These are phyloP conservation scores for Pagrus major DNA, from an alignment of 2,113 vertebrate genomes.

Conservation along the genomic window DNA sequence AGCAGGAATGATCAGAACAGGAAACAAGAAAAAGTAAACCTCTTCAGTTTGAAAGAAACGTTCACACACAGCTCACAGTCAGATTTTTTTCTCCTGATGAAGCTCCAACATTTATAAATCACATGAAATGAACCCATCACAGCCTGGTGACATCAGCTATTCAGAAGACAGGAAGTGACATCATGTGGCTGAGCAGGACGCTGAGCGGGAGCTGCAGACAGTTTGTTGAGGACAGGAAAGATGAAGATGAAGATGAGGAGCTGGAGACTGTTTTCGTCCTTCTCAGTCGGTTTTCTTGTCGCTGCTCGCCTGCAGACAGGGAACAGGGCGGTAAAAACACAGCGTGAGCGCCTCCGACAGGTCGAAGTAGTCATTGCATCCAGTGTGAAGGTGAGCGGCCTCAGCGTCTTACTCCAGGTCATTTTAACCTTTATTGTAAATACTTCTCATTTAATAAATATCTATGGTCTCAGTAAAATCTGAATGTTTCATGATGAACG, in stretches of 20 bases:
- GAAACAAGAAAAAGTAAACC: background rate
- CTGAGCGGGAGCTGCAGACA: background rate
- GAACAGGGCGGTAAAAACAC: background rate
- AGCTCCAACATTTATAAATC: background rate
- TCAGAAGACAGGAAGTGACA: conserved; percentile 17
- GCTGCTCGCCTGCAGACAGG: conserved; percentile 68
- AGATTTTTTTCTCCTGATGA: background rate
- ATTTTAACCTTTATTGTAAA: too few relatives aligned
- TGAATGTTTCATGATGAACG: too few relatives aligned
- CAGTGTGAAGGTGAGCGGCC: too few relatives aligned
- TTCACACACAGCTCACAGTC: background rate
- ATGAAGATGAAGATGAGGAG: conserved; percentile 30
- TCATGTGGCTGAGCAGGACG: background rate
- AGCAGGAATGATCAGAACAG: background rate
- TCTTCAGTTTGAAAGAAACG: background rate
- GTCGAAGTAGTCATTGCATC: background rate
- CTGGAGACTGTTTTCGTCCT: background rate
- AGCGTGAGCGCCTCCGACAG: background rate
- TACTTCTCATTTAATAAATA: too few relatives aligned
- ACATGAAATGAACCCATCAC: conserved; percentile 24
- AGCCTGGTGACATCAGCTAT: background rate
- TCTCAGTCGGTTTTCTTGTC: conserved; percentile 85
- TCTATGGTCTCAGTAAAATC: too few relatives aligned
- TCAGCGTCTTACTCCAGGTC: too few relatives aligned
- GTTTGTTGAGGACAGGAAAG: background rate